Evolutionary conservation across 1,140 invertebrate species (phyloP).

Genomic region (Aplysia californica): DNA sequence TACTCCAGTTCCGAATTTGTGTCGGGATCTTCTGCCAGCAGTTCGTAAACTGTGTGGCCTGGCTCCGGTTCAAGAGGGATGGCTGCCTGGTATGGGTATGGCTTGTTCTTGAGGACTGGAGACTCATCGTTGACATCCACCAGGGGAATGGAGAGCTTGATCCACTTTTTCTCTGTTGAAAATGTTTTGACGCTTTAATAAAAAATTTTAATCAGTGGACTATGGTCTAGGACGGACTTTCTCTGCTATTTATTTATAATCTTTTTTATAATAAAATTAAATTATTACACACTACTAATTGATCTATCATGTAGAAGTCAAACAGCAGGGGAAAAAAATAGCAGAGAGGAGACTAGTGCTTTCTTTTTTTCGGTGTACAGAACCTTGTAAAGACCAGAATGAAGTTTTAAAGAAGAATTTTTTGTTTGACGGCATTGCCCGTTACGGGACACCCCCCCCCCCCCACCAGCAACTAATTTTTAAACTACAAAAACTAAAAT

Average conservation of each 20-base stretch:
- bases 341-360: neutral
- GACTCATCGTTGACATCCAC: slow-evolving; percentile 51
- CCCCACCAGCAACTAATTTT: no score
- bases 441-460: no score
- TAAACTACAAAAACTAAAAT: no score
- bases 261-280: neutral
- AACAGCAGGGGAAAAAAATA: neutral
- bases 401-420: no score
- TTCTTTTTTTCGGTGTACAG: no score
- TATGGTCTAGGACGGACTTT: neutral
- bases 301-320: no score
- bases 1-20: slow-evolving; percentile 39
- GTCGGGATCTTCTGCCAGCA: slow-evolving; percentile 51
- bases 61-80: slow-evolving; percentile 39
- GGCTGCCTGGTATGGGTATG: slow-evolving; percentile 47
- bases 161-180: slow-evolving; percentile 39
- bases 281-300: no score
- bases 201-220: neutral
- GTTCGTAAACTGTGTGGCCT: slow-evolving; percentile 45
- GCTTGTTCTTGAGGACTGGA: slow-evolving; percentile 46
- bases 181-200: neutral
- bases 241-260: neutral
- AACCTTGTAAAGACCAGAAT: no score
- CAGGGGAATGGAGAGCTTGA: slow-evolving; percentile 37
- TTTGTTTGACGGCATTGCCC: no score